Evolutionary conservation across 1,140 invertebrate species (phyloP).

Genomic region (Halesus radiatus): DNA sequence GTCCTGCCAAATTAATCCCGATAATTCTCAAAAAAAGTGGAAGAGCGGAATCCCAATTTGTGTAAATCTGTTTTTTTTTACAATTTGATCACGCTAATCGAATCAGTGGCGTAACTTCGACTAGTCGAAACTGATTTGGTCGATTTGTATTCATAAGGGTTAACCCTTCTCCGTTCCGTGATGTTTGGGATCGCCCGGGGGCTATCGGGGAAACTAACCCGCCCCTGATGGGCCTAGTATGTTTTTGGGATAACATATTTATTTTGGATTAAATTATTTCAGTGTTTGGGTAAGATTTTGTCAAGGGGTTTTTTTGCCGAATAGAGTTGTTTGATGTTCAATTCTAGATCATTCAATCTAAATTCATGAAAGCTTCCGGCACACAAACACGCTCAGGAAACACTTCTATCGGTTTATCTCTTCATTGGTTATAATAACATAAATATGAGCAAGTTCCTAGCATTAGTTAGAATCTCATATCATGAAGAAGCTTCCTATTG

Average conservation of each 20-base stretch:
- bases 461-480: no score
- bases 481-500: no score
- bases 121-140: not conserved
- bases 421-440: no score
- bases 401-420: no score
- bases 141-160: constrained; percentile 18
- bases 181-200: not conserved
- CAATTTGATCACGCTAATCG: no score
- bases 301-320: not conserved
- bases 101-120: not conserved
- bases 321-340: not conserved
- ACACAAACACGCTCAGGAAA: no score
- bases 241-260: not conserved
- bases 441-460: no score
- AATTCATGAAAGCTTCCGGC: not conserved
- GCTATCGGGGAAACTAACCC: not conserved
- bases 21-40: not conserved
- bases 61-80: not conserved
- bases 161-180: not conserved
- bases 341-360: not conserved
- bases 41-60: not conserved
- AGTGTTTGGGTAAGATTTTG: not conserved
- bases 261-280: not conserved
- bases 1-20: not conserved
- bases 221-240: not conserved